Evolutionary conservation across 2,888 invertebrate genomes (phyloP), one percentile per base, ranked within the genome.

Genomic region (Resseliella maxima): DNA sequence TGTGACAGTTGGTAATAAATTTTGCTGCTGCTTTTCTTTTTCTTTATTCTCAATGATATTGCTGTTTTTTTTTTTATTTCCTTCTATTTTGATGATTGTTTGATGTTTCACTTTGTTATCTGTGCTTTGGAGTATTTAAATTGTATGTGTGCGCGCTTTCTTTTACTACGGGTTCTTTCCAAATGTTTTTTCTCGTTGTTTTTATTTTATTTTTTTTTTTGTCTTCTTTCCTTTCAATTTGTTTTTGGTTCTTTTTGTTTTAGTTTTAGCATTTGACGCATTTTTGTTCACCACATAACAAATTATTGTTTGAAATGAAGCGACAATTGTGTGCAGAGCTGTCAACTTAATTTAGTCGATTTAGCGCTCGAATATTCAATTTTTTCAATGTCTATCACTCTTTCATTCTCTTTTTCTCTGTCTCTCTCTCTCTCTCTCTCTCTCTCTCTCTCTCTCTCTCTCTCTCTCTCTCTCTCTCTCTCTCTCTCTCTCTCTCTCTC

Each of bases 241-340:
- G n/a, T n/a, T n/a, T 45, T 5, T 45, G 45, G 5, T 45, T 10
- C 45, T 5, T 12, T 45, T 41, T 41, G 41, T 41, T 41, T 12
- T 41, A 12, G 1, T 59, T 59, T 59, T 24, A 27, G 12, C 24
- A 35, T 72, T 72, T 72, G 72, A 72, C 72, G 72, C 35, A 35
- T 72, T 31, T 15, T 2, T 27, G 27, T 59, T 59, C 15, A 35
- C 31, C 27, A 31, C 31, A 72, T 31, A 72, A 72, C 72, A 72
- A 72, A 72, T 72, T 72, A 72, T 31, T 72, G 27, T 35, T 72
- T 72, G 72, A 72, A 72, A 72, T 72, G 72, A 72, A n/a, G 72
- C 72, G 72, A 72, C 72, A 72, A 72, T 72, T 72, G 72, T 72
- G 72, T 72, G 31, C 31, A 12, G 31, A 27, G 31, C 72, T 72